These are phyloP conservation scores for Heliconius sara DNA, from an alignment of 2,888 invertebrate species.

Conservation along the genomic window DNA sequence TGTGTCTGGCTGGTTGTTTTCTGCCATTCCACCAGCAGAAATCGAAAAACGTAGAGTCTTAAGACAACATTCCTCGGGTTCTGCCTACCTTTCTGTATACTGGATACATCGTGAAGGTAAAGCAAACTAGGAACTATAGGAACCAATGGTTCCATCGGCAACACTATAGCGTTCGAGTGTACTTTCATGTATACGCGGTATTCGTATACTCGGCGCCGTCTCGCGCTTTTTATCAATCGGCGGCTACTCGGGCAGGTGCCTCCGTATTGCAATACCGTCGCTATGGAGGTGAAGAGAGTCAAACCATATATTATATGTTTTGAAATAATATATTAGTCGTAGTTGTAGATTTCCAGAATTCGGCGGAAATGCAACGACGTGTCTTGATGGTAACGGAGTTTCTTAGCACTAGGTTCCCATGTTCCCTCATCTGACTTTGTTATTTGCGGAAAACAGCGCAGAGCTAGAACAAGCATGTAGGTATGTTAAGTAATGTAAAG, in stretches of 20 bases:
- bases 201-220: constrained; percentile 42
- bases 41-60: not conserved
- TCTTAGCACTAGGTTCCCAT: too few species aligned
- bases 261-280: constrained; percentile 1
- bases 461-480: too few species aligned
- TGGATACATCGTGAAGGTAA: not conserved
- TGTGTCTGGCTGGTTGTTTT: too few species aligned
- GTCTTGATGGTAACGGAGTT: too few species aligned
- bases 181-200: constrained; percentile 29
- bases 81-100: not conserved
- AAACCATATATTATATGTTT: constrained; percentile 1
- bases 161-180: not conserved
- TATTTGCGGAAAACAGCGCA: too few species aligned
- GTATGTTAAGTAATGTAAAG: too few species aligned
- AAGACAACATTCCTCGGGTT: not conserved
- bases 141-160: too few species aligned
- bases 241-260: constrained; percentile 39
- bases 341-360: too few species aligned
- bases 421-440: too few species aligned
- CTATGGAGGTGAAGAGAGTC: not conserved
- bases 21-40: not conserved
- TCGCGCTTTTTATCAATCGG: constrained; percentile 42
- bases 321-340: not conserved
- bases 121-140: too few species aligned
- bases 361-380: too few species aligned